Conservation (phyloP, 2,113 vertebrate species). For the Nipponia nippon region DNA sequence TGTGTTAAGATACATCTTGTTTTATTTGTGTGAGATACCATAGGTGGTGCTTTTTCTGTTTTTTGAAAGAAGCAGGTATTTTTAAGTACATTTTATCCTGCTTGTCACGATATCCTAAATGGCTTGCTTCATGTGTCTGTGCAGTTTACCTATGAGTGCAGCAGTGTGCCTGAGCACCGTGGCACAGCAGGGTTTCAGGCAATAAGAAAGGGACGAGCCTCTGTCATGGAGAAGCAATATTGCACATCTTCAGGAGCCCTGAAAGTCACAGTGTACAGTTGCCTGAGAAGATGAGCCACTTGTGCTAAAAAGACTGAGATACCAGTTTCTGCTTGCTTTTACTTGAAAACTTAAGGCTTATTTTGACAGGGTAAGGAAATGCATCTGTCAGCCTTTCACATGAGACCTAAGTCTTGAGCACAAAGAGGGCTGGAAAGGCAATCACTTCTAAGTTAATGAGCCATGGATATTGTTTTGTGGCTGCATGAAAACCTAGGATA, state of each 20-base stretch:
- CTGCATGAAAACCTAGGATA: not conserved
- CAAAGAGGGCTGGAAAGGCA: not conserved
- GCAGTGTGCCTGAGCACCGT: accelerated
- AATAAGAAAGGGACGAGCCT: not conserved
- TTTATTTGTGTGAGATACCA: not conserved
- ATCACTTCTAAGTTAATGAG: not conserved
- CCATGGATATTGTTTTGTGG: not conserved
- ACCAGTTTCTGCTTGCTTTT: not conserved
- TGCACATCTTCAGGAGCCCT: not conserved
- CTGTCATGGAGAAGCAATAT: not conserved
- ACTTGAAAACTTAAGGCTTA: not conserved
- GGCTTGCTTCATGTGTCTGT: not conserved
- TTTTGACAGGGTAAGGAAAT: not conserved
- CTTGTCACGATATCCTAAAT: not conserved
- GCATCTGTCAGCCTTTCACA: not conserved
- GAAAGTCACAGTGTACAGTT: not conserved
- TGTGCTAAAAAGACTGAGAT: not conserved
- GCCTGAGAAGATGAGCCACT: not conserved
- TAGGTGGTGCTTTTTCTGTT: not conserved
- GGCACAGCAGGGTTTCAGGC: not conserved
- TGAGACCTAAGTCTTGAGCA: not conserved
- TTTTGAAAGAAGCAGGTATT: accelerated
- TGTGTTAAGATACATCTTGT: not conserved
- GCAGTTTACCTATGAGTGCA: not conserved
- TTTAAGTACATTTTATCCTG: not conserved